Conservation (phyloP, 2,888 invertebrate species). For the Macrophya annulata region DNA sequence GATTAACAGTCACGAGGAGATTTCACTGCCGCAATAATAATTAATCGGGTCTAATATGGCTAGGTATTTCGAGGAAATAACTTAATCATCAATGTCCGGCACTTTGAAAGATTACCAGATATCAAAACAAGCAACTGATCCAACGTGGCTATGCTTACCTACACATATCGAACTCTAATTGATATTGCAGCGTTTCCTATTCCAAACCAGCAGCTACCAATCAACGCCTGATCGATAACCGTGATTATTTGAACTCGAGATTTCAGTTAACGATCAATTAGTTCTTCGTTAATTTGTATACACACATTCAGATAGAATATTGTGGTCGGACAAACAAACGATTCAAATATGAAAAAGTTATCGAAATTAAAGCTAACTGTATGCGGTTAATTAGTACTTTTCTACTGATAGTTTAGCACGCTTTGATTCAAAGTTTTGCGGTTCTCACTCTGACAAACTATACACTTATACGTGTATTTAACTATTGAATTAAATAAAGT, state of each 20-base stretch:
- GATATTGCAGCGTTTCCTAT: neutral
- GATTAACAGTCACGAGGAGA: neutral
- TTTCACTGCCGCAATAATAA: neutral
- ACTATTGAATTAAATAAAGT: no score
- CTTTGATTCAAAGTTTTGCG: neutral
- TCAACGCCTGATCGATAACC: neutral
- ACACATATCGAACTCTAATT: neutral
- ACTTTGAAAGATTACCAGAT: slow-evolving; percentile 10
- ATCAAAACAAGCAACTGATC: neutral
- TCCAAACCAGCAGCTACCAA: neutral
- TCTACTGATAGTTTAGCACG: neutral
- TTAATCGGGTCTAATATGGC: slow-evolving; percentile 2
- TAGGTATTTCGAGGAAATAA: neutral
- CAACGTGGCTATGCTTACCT: neutral
- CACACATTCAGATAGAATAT: neutral
- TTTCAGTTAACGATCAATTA: neutral
- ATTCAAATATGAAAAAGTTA: neutral
- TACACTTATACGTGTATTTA: no score
- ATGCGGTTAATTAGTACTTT: neutral
- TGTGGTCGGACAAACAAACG: neutral
- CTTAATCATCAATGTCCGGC: slow-evolving; percentile 5
- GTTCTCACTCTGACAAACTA: neutral
- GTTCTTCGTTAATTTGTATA: neutral
- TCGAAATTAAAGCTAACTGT: neutral
- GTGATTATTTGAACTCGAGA: neutral